Conservation (phyloP, 2,888 invertebrate genomes). For the Netelia virgata region DNA sequence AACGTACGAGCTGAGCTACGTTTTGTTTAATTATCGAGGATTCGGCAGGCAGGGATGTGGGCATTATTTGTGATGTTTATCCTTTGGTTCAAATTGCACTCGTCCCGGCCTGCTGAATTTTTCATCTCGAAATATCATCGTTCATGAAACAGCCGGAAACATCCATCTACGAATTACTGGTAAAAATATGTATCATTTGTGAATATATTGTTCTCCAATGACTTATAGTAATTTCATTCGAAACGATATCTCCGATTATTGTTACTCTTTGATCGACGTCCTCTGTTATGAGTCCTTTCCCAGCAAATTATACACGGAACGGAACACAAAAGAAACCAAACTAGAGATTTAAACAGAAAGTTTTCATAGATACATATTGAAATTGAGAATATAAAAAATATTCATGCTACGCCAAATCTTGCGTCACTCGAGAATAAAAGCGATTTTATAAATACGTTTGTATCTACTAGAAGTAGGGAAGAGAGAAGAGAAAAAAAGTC, state of each 20-base stretch:
- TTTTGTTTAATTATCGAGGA: slow-evolving; percentile 69
- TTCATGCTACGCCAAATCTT: slow-evolving; percentile 12
- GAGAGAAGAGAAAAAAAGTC: slow-evolving; percentile 46
- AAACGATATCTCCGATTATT: neutral
- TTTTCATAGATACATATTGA: too few species aligned
- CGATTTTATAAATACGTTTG: slow-evolving; percentile 37
- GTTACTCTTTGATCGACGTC: neutral
- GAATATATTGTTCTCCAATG: neutral
- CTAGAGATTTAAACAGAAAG: neutral
- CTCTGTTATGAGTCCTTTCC: neutral
- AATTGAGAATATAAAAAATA: neutral
- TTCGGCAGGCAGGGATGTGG: slow-evolving; percentile 83
- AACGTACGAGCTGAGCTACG: slow-evolving; percentile 4
- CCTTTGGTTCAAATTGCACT: slow-evolving; percentile 84
- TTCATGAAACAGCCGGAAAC: neutral
- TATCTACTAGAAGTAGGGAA: slow-evolving; percentile 11
- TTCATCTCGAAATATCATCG: slow-evolving; percentile 72
- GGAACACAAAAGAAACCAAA: neutral
- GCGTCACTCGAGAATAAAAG: slow-evolving; percentile 35
- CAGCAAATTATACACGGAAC: neutral
- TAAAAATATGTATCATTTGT: neutral
- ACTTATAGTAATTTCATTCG: too few species aligned
- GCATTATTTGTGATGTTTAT: slow-evolving; percentile 82
- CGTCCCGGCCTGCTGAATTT: slow-evolving; percentile 85
- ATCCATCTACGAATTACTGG: neutral